These are phyloP conservation scores for Drosophila prolongata DNA, from an alignment of 2,888 invertebrate genomes.

Conservation along the genomic window DNA sequence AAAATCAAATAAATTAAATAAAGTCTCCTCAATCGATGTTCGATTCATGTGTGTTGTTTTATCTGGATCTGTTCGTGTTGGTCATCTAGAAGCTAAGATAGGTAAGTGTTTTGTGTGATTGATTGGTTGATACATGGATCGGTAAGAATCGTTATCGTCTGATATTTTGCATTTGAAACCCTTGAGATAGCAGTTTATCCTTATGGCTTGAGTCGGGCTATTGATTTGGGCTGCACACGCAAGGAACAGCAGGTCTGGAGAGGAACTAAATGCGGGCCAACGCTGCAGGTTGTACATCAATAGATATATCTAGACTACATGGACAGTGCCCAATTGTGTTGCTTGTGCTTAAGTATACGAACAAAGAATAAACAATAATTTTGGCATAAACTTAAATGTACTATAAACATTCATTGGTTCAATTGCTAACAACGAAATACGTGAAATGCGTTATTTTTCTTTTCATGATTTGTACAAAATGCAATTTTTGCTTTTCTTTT, in stretches of 20 bases:
- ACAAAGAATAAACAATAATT: conserved; percentile 51
- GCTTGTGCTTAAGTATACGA: conserved; percentile 39
- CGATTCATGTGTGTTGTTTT: conserved; percentile 36
- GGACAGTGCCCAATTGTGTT: conserved; percentile 61
- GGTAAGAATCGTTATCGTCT: conserved; percentile 35
- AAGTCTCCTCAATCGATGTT: conserved; percentile 49
- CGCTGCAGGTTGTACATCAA: conserved; percentile 45
- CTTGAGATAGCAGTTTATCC: conserved; percentile 66
- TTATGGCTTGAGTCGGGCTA: conserved; percentile 43
- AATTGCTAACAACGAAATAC: conserved; percentile 41
- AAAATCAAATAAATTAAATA: conserved; percentile 52
- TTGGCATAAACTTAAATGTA: conserved; percentile 72
- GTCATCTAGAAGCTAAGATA: conserved; percentile 21
- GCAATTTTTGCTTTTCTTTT: conserved; percentile 41
- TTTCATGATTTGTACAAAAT: conserved; percentile 63
- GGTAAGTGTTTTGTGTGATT: conserved; percentile 32
- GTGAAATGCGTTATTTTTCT: conserved; percentile 8
- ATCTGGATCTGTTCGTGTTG: not conserved
- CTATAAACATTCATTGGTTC: conserved; percentile 56
- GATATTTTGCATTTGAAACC: conserved; percentile 64
- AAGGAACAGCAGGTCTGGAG: conserved; percentile 48
- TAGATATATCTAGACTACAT: conserved; percentile 49
- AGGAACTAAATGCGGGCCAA: conserved; percentile 65
- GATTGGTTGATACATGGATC: conserved; percentile 35
- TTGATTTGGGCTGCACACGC: conserved; percentile 45